A percentile compares a stretch with the other conserved stretches of the same genome.
Evolutionary conservation across 2,888 invertebrate species (phyloP).

Genomic region (Thelaira solivaga): DNA sequence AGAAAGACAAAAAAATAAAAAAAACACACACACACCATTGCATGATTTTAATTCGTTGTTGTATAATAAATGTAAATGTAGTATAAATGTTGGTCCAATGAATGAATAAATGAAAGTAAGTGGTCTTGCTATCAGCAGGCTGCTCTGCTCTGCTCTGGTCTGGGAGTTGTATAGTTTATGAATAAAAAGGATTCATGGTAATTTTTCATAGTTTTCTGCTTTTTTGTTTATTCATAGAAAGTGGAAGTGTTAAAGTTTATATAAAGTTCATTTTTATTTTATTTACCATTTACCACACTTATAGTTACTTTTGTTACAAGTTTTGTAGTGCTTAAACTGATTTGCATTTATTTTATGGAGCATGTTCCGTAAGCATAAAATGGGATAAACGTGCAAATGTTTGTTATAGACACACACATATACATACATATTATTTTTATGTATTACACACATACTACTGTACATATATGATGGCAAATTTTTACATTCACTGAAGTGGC

Average conservation of each 20-base stretch:
- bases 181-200: conserved; percentile 1
- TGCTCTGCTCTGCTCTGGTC: no score
- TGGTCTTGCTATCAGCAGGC: conserved; percentile 2
- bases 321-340: conserved; percentile 44
- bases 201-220: background rate
- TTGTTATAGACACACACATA: no score
- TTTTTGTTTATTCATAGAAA: conserved; percentile 35
- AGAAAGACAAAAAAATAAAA: no score
- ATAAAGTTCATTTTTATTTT: conserved; percentile 27
- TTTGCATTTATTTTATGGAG: conserved; percentile 53
- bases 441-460: no score
- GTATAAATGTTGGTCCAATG: conserved; percentile 16
- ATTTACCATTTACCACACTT: conserved; percentile 20
- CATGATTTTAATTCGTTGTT: background rate
- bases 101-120: conserved; percentile 14
- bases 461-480: background rate
- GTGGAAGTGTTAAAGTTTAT: conserved; percentile 59
- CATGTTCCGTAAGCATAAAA: background rate
- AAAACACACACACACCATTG: background rate
- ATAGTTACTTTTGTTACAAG: conserved; percentile 22
- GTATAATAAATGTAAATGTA: conserved; percentile 14
- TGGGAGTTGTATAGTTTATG: background rate
- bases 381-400: background rate
- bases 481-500: background rate
- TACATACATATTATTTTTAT: no score